A percentile compares a stretch with the other conserved stretches of the same genome.
These are phyloP conservation scores for Grus americana DNA, from an alignment of 2,113 vertebrate genomes.

Conservation along the genomic window DNA sequence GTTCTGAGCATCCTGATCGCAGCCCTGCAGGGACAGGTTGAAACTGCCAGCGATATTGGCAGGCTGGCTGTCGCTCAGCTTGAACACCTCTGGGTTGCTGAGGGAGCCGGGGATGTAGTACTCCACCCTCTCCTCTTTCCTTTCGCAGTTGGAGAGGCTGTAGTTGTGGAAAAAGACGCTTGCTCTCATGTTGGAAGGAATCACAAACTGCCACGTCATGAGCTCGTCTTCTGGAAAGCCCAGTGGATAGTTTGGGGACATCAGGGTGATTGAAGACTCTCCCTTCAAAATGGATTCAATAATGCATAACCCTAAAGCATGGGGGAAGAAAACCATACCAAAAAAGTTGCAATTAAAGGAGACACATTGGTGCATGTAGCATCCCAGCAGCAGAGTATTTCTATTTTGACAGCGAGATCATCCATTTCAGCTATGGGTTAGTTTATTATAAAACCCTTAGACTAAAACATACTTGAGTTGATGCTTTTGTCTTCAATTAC, in stretches of 20 bases:
- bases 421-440: background rate
- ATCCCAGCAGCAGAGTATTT: background rate
- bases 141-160: constrained; percentile 80
- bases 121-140: constrained; percentile 73
- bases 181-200: constrained; percentile 85
- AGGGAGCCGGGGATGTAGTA: constrained; percentile 73
- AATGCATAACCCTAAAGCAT: constrained; percentile 73
- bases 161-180: constrained; percentile 75
- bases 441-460: background rate
- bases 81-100: constrained; percentile 62
- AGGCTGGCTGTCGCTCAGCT: constrained; percentile 76
- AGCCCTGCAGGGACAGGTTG: constrained; percentile 85
- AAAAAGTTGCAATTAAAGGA: background rate
- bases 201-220: constrained; percentile 85
- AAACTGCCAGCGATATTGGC: constrained; percentile 83
- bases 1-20: constrained; percentile 77
- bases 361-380: background rate
- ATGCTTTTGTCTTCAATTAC: background rate
- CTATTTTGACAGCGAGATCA: background rate
- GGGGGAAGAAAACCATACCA: background rate
- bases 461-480: background rate
- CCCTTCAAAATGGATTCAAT: constrained; percentile 80
- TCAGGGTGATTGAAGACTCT: constrained; percentile 76
- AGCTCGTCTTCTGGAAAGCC: constrained; percentile 79
- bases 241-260: constrained; percentile 82